These are phyloP conservation scores for Meteorus sp. DNA, from an alignment of 1,140 invertebrate genomes.

Conservation along the genomic window DNA sequence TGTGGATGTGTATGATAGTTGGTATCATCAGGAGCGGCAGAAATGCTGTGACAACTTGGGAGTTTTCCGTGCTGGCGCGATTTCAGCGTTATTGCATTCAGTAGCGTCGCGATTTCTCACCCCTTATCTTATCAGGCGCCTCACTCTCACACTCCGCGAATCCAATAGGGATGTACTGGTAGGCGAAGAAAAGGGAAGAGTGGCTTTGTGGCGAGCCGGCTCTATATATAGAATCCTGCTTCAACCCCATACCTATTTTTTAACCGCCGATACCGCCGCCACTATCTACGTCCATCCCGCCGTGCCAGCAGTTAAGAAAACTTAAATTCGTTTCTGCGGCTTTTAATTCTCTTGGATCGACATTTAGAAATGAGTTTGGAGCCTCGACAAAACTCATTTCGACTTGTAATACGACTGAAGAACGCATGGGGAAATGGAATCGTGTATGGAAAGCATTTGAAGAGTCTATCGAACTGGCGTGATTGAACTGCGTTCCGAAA, in stretches of 20 bases:
- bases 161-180: too few relatives aligned
- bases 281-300: slow-evolving; percentile 19
- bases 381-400: slow-evolving; percentile 16
- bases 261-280: too few relatives aligned
- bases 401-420: slow-evolving; percentile 11
- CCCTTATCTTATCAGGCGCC: slow-evolving; percentile 52
- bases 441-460: too few relatives aligned
- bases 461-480: too few relatives aligned
- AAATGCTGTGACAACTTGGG: background rate
- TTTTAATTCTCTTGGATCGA: slow-evolving; percentile 48
- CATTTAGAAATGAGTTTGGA: slow-evolving; percentile 19
- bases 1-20: too few relatives aligned
- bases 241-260: background rate
- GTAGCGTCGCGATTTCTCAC: slow-evolving; percentile 54
- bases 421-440: background rate
- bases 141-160: background rate
- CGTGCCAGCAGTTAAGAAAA: slow-evolving; percentile 24
- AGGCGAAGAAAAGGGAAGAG: too few relatives aligned
- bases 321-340: slow-evolving; percentile 44
- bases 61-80: background rate
- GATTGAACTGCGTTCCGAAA: too few relatives aligned
- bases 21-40: too few relatives aligned
- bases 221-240: too few relatives aligned
- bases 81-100: slow-evolving; percentile 54
- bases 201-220: slow-evolving; percentile 20